Base-by-base conservation (phyloP, 2,797 vertebrate genomes). In the Setipinna tenuifilis region DNA sequence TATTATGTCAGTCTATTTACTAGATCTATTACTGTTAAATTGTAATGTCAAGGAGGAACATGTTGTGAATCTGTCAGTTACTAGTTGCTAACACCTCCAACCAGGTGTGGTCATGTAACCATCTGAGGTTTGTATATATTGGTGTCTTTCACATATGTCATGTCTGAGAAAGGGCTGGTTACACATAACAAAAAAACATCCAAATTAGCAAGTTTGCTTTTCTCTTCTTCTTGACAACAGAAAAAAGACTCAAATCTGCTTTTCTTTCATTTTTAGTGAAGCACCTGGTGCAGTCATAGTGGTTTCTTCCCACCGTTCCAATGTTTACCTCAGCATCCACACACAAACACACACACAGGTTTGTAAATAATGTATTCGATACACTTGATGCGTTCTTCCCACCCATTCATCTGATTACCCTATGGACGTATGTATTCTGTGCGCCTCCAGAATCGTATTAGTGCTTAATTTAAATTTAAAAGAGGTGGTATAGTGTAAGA, bases 171-270 rank as follows among this genome's bases (percentile, higher is more conserved):
- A n/a, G n/a, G n/a, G n/a, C n/a, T n/a, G n/a, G n/a, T n/a, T n/a
- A n/a, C 61, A 65, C n/a, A 12, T 1, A 50, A 50, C 6, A 65
- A 65, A 25, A 65, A 11, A 65, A 59, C 17, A n/a, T 65, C n/a
- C n/a, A 21, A 65, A 25, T 65, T 23, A 65, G 61, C 61, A 65
- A 25, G n/a, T 25, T 65, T n/a, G n/a, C 10, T 23, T 62, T 61
- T 61, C 3, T 65, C 25, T 23, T 65, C 6, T 65, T 65, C 7
- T 23, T 65, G 61, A 65, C 25, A n/a, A n/a, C n/a, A n/a, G n/a
- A 65, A 65, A 62, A 65, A 65, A 65, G 10, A 65, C 11, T 12
- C 62, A 65, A 65, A 65, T 65, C 62, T 28, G 62, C 62, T 65
- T 65, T 21, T 65, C 61, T 65, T 65, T 65, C 61, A 65, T 25